These are phyloP conservation scores for Lethocerus indicus DNA, from an alignment of 1,140 invertebrate species.

Conservation along the genomic window DNA sequence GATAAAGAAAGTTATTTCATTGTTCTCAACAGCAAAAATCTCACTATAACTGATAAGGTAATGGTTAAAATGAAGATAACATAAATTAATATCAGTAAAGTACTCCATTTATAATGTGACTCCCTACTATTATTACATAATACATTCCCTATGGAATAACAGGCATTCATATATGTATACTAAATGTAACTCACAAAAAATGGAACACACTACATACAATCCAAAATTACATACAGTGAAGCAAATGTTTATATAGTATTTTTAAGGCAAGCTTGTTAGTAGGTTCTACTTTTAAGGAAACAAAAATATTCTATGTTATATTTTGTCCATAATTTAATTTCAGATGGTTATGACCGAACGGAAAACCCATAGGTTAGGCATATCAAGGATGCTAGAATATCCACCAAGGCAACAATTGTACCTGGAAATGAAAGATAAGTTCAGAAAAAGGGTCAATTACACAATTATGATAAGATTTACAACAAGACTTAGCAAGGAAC, in stretches of 20 bases:
- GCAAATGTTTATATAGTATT: too few species aligned
- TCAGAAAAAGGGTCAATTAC: conserved; percentile 61
- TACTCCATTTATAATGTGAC: too few species aligned
- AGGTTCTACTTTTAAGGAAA: too few species aligned
- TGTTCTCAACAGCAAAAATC: conserved; percentile 76
- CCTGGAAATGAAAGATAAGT: conserved; percentile 61
- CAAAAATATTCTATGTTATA: conserved; percentile 6
- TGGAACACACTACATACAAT: too few species aligned
- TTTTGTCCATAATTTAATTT: conserved; percentile 23
- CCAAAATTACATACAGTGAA: too few species aligned
- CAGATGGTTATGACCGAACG: conserved; percentile 46
- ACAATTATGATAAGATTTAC: conserved; percentile 70
- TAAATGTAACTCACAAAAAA: too few species aligned
- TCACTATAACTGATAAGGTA: conserved; percentile 72
- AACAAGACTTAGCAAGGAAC: conserved; percentile 55
- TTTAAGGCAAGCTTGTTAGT: too few species aligned
- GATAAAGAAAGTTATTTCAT: conserved; percentile 73
- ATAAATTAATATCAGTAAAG: neutral
- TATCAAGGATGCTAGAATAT: conserved; percentile 60
- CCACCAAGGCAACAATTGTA: conserved; percentile 69
- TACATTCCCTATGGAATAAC: too few species aligned
- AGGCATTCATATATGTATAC: too few species aligned
- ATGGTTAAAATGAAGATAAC: conserved; percentile 11
- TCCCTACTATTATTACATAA: too few species aligned
- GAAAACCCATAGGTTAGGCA: conserved; percentile 49